These are phyloP conservation scores for Psittacus erithacus DNA, from an alignment of 2,113 vertebrate species.

Conservation along the genomic window DNA sequence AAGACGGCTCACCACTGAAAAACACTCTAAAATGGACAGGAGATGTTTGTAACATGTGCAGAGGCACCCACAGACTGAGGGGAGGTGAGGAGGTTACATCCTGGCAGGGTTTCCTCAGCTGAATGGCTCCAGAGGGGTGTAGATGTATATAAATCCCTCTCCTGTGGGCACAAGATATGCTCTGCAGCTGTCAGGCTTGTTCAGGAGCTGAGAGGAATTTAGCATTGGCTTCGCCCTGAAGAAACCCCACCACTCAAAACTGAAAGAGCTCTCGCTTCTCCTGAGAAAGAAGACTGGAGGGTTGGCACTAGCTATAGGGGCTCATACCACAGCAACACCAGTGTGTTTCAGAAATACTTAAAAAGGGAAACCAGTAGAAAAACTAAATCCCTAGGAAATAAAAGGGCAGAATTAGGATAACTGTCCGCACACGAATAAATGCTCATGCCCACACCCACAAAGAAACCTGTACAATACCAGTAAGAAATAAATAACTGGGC, in stretches of 20 bases:
- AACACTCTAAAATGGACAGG: background rate
- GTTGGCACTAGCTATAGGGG: background rate
- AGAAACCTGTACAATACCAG: background rate
- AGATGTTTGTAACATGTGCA: background rate
- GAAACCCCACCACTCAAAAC: background rate
- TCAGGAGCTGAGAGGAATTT: background rate
- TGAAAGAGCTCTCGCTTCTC: background rate
- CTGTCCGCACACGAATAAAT: background rate
- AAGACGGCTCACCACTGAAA: background rate
- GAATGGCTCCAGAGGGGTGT: background rate
- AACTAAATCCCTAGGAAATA: background rate
- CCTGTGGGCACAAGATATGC: background rate
- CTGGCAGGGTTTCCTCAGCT: background rate
- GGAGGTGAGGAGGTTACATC: accelerated
- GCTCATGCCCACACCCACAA: background rate
- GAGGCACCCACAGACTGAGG: accelerated
- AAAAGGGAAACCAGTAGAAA: background rate
- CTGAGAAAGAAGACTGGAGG: background rate
- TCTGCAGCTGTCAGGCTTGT: background rate
- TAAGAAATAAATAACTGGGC: background rate
- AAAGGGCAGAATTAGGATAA: background rate
- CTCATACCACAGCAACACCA: background rate
- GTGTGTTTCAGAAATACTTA: background rate
- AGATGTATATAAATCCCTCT: background rate
- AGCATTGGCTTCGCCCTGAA: background rate